Percentiles rank a stretch among this genome's conserved stretches.
Conservation (phyloP, 2,113 vertebrate genomes). For the Antechinus stuartii region DNA sequence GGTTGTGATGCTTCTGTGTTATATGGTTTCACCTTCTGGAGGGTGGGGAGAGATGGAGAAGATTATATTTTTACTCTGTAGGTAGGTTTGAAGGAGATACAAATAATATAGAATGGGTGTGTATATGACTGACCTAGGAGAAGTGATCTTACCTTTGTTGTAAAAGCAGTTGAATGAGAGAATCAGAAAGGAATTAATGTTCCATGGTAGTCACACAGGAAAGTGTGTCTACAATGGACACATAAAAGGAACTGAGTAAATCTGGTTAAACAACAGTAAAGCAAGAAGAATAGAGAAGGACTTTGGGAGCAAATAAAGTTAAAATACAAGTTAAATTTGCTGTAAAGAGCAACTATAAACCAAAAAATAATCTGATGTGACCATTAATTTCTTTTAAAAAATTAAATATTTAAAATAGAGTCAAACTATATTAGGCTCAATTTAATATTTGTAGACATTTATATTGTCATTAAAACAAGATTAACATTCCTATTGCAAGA, state of each 20-base stretch:
- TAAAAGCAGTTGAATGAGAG: neutral
- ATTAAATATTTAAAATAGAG: neutral
- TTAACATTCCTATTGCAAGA: neutral
- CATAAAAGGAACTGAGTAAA: neutral
- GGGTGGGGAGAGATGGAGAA: neutral
- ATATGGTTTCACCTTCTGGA: neutral
- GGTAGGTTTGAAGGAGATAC: neutral
- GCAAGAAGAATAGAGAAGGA: neutral
- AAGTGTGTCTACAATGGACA: neutral
- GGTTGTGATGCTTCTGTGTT: neutral
- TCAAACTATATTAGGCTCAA: too few species aligned
- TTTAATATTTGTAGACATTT: too few species aligned
- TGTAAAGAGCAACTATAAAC: neutral
- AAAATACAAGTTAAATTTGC: neutral
- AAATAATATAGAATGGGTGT: neutral
- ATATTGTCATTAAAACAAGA: too few species aligned
- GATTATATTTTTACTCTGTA: neutral
- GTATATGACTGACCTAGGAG: neutral
- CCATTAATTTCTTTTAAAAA: neutral
- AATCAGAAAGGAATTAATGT: neutral
- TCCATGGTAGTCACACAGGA: neutral
- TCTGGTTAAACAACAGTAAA: neutral
- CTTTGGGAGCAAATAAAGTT: neutral
- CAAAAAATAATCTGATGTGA: neutral
- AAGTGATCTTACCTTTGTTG: neutral